These are phyloP conservation scores for Listronotus bonariensis DNA, from an alignment of 1,140 invertebrate species.

Conservation along the genomic window DNA sequence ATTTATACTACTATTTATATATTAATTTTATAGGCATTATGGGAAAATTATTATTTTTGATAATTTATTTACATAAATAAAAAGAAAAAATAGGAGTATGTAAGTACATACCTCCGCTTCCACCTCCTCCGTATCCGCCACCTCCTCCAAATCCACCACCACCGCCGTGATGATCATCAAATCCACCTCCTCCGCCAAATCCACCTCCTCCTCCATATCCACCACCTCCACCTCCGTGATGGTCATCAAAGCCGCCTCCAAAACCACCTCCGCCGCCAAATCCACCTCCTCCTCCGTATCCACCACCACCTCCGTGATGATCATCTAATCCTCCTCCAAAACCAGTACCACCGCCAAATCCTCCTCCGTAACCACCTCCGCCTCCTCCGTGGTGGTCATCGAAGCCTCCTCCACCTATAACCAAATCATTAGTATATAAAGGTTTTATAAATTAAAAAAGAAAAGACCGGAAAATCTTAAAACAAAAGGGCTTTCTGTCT, in stretches of 20 bases:
- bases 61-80: too few relatives aligned
- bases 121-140: conserved; percentile 19
- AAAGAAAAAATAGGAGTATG: too few relatives aligned
- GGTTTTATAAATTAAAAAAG: too few relatives aligned
- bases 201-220: conserved; percentile 31
- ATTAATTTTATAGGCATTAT: too few relatives aligned
- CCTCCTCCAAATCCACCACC: conserved; percentile 23
- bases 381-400: conserved; percentile 17
- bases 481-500: too few relatives aligned
- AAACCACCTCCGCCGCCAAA: conserved; percentile 22
- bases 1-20: too few relatives aligned
- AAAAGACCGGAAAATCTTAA: too few relatives aligned
- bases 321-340: conserved; percentile 36
- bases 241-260: conserved; percentile 34
- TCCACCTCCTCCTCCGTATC: conserved; percentile 31
- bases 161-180: conserved; percentile 29
- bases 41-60: too few relatives aligned
- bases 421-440: too few relatives aligned
- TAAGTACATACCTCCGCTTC: conserved; percentile 35
- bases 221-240: conserved; percentile 34
- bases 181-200: conserved; percentile 29
- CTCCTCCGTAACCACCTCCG: conserved; percentile 18
- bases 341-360: conserved; percentile 18
- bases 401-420: conserved; percentile 12
- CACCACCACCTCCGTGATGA: conserved; percentile 23